These are phyloP conservation scores for Ischnura elegans DNA, from an alignment of 2,888 invertebrate species.

Conservation along the genomic window DNA sequence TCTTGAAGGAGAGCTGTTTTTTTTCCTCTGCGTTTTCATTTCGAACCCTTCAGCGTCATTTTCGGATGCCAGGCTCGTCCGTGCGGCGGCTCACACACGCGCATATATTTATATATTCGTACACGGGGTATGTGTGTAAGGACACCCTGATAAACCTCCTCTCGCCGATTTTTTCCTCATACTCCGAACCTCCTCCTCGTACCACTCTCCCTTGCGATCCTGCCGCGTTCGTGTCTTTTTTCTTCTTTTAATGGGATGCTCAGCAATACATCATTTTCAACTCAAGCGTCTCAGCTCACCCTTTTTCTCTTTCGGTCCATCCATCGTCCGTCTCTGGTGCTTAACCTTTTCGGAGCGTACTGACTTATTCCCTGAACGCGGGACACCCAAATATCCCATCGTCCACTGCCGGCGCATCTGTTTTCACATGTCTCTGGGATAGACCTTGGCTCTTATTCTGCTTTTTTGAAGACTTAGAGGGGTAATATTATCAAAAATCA, in stretches of 20 bases:
- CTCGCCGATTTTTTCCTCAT: constrained; percentile 57
- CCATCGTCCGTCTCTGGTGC: constrained; percentile 22
- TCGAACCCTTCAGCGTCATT: constrained; percentile 56
- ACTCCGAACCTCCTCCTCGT: not conserved
- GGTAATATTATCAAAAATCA: too few relatives aligned
- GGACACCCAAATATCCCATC: not conserved
- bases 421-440: too few relatives aligned
- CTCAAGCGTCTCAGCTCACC: constrained; percentile 42
- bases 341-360: not conserved
- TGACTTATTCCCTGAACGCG: not conserved
- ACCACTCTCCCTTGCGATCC: not conserved
- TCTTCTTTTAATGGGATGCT: constrained; percentile 43
- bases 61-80: constrained; percentile 57
- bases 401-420: too few relatives aligned
- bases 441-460: too few relatives aligned
- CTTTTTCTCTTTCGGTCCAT: constrained; percentile 38
- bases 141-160: constrained; percentile 62
- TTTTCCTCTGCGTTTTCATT: constrained; percentile 7
- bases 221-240: not conserved
- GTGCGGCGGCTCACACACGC: not conserved
- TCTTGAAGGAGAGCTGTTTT: not conserved
- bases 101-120: not conserved
- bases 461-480: too few relatives aligned
- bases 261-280: constrained; percentile 62
- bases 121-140: constrained; percentile 23